Evolutionary conservation across 1,140 invertebrate species (phyloP), one percentile per base, ranked within the genome.

Genomic region (Saccostrea echinata): DNA sequence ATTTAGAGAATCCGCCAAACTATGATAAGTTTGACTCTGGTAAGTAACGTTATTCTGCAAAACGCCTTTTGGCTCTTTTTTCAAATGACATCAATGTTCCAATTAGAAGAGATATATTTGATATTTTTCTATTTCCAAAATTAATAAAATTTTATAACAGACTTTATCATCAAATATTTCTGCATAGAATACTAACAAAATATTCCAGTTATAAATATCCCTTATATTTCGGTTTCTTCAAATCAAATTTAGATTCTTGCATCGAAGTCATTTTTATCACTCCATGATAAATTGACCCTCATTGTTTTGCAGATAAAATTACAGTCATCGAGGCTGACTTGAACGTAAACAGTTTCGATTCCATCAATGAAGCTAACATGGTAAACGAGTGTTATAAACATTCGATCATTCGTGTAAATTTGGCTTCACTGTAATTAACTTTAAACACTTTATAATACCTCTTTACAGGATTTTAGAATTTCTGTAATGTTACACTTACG

Each of bases 281-380:
- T 9, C 43, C 9, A 43, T 43, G 43, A 43, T n/a, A n/a, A 64
- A 64, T 64, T 64, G 0, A 21, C 1, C 18, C 12, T 76, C 27
- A 2, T 76, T 13, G 12, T 76, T 76, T 76, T 76, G 24, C 30
- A 76, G 68, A 76, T 76, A 76, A 76, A 76, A 76, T 76, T 27
- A 76, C 81, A 33, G 81, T 83, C 35, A 83, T 83, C 24, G 89
- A 91, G 30, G 90, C 90, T 61, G 90, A 92, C 64, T 85, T 93
- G 21, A 90, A 92, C 61, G 89, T 93, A 16, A 91, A 92, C 71
- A 93, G 92, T 83, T 91, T 93, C 76, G 93, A 93, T 87, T 92
- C 91, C 0, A 91, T 93, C 55, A 92, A 91, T 80, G 93, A 93
- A 86, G 92, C 91, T 2, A 92, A 90, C n/a, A 93, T 93, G 93